phyloP scores from a whole-genome alignment of 2,797 vertebrate genomes.

The Enteromius radiatus region DNA sequence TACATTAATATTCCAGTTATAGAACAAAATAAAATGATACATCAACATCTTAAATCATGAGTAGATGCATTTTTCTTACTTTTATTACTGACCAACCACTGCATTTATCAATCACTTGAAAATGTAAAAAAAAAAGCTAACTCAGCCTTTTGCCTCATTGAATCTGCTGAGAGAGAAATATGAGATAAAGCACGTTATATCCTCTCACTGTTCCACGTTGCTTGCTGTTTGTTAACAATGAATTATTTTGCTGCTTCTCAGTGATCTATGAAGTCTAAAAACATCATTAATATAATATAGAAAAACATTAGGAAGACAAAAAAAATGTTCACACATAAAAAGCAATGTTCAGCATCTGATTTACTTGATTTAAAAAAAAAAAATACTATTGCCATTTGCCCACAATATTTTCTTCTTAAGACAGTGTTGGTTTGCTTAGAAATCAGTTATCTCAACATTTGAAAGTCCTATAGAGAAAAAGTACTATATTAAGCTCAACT shows the following conservation, averaged over 20 bases:
- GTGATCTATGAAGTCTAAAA: not conserved
- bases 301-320: not conserved
- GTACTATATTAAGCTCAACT: not conserved
- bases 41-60: not conserved
- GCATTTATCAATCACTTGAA: not conserved
- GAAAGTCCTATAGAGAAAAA: not conserved
- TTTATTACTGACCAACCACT: not conserved
- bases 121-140: not conserved
- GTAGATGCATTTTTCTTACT: not conserved
- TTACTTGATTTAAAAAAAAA: not conserved
- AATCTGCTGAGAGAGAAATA: not conserved
- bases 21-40: not conserved
- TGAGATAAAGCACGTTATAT: not conserved
- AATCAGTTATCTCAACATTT: conserved; percentile 7
- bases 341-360: not conserved
- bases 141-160: not conserved
- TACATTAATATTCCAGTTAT: not conserved
- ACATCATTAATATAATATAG: conserved; percentile 6
- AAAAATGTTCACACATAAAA: not conserved
- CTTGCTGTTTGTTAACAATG: conserved; percentile 1
- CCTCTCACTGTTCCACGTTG: not conserved
- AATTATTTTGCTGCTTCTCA: not conserved
- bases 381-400: not conserved
- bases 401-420: not conserved
- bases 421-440: not conserved